Base-by-base conservation (phyloP, 2,888 invertebrate genomes). In the Trissolcus brochymenae region DNA sequence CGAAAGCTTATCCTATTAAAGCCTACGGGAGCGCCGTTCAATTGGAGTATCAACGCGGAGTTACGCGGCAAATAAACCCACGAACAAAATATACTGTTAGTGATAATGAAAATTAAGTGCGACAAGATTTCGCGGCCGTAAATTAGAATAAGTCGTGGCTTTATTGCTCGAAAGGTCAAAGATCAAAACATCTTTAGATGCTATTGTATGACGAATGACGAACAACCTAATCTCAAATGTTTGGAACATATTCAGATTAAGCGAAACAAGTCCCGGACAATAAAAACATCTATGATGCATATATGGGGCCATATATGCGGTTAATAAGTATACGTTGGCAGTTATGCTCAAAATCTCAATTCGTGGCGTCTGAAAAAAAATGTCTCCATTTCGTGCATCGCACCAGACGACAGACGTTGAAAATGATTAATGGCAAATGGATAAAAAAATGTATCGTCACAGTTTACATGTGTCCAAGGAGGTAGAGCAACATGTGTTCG, bases 51-150 rank as follows among this genome's bases (percentile, higher is more conserved):
- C 68, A 59, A 61, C 65, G 4, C 25, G 25, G 25, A 25, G 25
- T 25, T 25, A 25, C 25, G 46, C 61, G 54, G 55, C 53, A 40
- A 49, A 61, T 67, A 61, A 61, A 35, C 35, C 43, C 29, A 61
- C 43, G 29, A 29, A 14, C 25, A 51, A 65, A 54, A 17, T 55
- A 59, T 59, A 41, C 17, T 40, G 50, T 62, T 66, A 62, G 16
- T 67, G 67, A 64, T 72, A 72, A 72, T 72, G 62, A 62, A 55
- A 67, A 72, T 76, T 72, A 72, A 67, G 67, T 67, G 59, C 61
- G 61, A 62, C 71, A 59, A 25, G 62, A 14, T 71, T 14, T 51
- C 25, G 43, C 49, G 54, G 35, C 35, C 70, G 67, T 76, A 76
- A 76, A 76, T 72, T 72, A 76, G 67, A 67, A 56, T 57, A 60